A percentile compares a stretch with the other conserved stretches of the same genome.
These are phyloP conservation scores for Marisa cornuarietis DNA, from an alignment of 1,140 invertebrate genomes.

Conservation along the genomic window DNA sequence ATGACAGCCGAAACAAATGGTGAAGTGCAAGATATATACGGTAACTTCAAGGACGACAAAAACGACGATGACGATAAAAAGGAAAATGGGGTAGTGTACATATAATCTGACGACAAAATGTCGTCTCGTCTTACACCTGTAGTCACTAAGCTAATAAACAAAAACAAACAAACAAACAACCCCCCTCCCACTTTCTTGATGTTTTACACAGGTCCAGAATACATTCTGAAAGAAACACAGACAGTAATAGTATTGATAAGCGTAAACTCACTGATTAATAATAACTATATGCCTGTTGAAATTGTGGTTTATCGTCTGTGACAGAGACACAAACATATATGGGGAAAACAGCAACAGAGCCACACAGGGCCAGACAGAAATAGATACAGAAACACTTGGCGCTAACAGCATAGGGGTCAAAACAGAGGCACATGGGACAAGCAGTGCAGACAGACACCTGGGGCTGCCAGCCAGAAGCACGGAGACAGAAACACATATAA, in stretches of 20 bases:
- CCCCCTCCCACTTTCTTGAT: too few species aligned
- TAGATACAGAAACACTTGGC: neutral
- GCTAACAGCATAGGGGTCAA: neutral
- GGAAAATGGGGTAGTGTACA: neutral
- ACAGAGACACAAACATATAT: too few species aligned
- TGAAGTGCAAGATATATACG: neutral
- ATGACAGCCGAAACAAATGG: too few species aligned
- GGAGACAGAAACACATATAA: neutral
- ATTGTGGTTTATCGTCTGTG: too few species aligned
- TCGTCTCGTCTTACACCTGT: neutral
- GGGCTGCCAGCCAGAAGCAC: neutral
- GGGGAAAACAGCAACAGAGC: neutral
- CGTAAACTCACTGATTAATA: slow-evolving; percentile 3
- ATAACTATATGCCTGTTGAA: neutral
- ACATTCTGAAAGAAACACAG: neutral
- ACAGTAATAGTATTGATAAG: neutral
- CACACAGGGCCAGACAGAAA: neutral
- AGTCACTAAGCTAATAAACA: neutral
- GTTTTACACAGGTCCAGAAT: neutral
- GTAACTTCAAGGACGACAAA: neutral
- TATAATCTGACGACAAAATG: too few species aligned
- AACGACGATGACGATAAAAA: neutral
- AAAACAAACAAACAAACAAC: neutral
- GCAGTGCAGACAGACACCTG: neutral
- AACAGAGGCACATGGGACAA: too few species aligned